phyloP scores from a whole-genome alignment of 2,888 invertebrate genomes.

The Aphidius colemani region DNA sequence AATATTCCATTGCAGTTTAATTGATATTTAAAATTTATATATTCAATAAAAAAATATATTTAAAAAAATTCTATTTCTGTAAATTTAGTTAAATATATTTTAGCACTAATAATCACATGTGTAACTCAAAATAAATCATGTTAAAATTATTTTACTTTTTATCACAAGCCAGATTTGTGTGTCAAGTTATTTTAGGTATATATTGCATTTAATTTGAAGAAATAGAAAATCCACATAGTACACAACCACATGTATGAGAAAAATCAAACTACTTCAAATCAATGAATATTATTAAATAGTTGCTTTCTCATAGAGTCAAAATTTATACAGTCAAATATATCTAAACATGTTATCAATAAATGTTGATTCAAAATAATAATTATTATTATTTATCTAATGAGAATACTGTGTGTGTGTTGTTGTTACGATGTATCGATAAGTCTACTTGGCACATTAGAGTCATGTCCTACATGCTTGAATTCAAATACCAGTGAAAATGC shows the following conservation, averaged over 20 bases:
- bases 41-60: no score
- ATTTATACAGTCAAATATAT: no score
- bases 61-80: no score
- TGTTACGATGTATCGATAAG: slow-evolving; percentile 10
- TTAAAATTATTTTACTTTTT: slow-evolving; percentile 5
- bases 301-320: no score
- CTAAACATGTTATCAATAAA: no score
- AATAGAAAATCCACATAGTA: background rate
- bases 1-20: no score
- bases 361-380: background rate
- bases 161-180: background rate
- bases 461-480: slow-evolving; percentile 18
- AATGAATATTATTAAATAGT: no score
- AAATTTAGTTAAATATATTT: no score
- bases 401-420: background rate
- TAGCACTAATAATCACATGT: background rate
- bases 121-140: background rate
- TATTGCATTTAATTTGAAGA: no score
- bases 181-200: background rate
- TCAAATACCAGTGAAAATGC: slow-evolving; percentile 20
- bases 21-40: no score
- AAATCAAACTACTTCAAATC: no score
- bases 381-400: slow-evolving; percentile 11
- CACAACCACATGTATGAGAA: background rate
- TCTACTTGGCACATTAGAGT: slow-evolving; percentile 19